Conservation (phyloP, 2,797 vertebrate species). For the Rhodeus uyekii region DNA sequence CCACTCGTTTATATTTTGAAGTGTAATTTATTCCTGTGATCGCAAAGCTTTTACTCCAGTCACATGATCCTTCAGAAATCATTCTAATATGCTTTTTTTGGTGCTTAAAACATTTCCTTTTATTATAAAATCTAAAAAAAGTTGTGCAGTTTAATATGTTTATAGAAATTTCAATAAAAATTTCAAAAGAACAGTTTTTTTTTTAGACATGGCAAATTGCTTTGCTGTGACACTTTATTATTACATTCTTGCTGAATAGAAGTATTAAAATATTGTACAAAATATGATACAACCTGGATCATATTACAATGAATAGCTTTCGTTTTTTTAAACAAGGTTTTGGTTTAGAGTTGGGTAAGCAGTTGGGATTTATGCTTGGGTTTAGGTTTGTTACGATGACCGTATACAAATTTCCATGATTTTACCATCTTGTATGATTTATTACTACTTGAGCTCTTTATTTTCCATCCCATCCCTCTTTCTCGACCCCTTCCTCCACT, state of each 20-base stretch:
- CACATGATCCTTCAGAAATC: background rate
- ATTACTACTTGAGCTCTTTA: background rate
- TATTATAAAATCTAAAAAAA: background rate
- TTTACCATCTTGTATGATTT: background rate
- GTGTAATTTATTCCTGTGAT: background rate
- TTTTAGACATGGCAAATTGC: too few relatives aligned
- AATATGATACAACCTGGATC: background rate
- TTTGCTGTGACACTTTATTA: background rate
- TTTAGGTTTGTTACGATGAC: background rate
- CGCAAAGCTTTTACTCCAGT: background rate
- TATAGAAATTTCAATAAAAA: background rate
- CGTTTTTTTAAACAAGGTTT: background rate
- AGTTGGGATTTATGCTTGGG: background rate
- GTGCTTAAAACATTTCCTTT: background rate
- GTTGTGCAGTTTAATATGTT: background rate
- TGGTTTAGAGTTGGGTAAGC: background rate
- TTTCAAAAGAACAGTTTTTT: too few relatives aligned
- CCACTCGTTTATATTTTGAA: too few relatives aligned
- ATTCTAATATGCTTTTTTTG: background rate
- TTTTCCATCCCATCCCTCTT: conserved; percentile 14
- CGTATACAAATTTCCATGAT: background rate
- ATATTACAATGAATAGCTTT: background rate
- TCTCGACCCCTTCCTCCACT: background rate
- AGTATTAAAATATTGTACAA: background rate
- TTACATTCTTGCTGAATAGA: background rate